These are phyloP conservation scores for Achlya flavicornis DNA, from an alignment of 2,888 invertebrate species.

Conservation along the genomic window DNA sequence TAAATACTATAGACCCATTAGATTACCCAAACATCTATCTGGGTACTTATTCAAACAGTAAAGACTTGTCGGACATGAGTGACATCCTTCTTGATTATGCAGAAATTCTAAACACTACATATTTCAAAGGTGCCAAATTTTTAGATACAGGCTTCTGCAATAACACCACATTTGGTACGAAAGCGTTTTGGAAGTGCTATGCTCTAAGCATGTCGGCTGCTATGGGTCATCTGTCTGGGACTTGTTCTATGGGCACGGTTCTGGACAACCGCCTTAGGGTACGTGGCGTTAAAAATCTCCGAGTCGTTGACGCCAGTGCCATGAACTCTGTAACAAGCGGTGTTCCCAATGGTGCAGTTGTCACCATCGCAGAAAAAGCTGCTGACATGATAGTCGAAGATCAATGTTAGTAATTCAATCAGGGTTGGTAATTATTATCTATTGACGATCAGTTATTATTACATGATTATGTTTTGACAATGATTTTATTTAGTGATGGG, in stretches of 20 bases:
- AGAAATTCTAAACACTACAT: constrained; percentile 35
- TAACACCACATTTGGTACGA: constrained; percentile 12
- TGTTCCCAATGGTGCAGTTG: constrained; percentile 78
- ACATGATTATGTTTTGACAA: too few relatives aligned
- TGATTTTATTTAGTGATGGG: too few relatives aligned
- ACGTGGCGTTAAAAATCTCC: constrained; percentile 29
- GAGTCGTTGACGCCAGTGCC: constrained; percentile 46
- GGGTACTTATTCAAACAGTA: constrained; percentile 16
- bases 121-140: constrained; percentile 35
- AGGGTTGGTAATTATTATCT: too few relatives aligned
- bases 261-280: constrained; percentile 83
- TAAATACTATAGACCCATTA: constrained; percentile 31
- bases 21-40: constrained; percentile 29
- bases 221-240: constrained; percentile 88
- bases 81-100: constrained; percentile 36
- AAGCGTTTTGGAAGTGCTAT: constrained; percentile 42
- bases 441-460: too few relatives aligned
- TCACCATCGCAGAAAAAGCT: constrained; percentile 46
- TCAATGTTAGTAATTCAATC: too few relatives aligned
- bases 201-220: constrained; percentile 72
- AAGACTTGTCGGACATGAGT: constrained; percentile 39
- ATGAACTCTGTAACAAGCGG: constrained; percentile 82
- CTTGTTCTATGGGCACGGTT: constrained; percentile 90
- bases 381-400: constrained; percentile 42
- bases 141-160: constrained; percentile 38